Percentiles rank a stretch among this genome's conserved stretches.
These are phyloP conservation scores for Gobiocypris rarus DNA, from an alignment of 2,113 vertebrate species.

Conservation along the genomic window DNA sequence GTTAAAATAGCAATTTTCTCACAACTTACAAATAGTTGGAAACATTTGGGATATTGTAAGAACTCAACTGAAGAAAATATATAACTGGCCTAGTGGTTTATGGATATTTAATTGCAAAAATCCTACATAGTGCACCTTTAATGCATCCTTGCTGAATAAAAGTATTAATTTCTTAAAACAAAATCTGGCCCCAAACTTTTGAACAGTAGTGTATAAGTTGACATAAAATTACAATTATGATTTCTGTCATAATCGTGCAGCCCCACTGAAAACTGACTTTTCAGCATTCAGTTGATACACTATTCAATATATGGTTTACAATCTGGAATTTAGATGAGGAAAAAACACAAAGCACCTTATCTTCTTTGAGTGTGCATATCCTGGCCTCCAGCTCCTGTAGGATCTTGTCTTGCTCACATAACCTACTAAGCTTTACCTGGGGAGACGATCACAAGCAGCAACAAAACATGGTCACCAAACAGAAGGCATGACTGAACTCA, in stretches of 20 bases:
- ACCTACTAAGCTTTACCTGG: slow-evolving; percentile 92
- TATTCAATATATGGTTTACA: neutral
- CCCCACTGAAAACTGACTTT: neutral
- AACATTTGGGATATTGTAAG: too few relatives aligned
- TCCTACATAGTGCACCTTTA: too few relatives aligned
- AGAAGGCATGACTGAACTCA: neutral
- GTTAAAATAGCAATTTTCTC: too few relatives aligned
- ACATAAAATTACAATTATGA: neutral
- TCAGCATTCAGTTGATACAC: neutral
- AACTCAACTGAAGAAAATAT: too few relatives aligned
- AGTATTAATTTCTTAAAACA: neutral
- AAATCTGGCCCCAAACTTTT: neutral
- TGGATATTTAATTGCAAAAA: too few relatives aligned
- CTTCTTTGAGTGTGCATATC: slow-evolving; percentile 92
- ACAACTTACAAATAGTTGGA: too few relatives aligned
- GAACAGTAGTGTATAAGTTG: neutral
- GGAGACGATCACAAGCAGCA: slow-evolving; percentile 37
- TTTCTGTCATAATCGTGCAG: neutral
- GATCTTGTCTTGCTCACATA: slow-evolving; percentile 97
- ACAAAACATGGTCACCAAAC: slow-evolving; percentile 24
- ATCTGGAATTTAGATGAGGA: too few relatives aligned
- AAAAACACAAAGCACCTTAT: slow-evolving; percentile 80
- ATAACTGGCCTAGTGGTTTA: too few relatives aligned
- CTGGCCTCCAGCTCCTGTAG: slow-evolving; percentile 92
- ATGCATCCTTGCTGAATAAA: neutral